Conservation (phyloP, 2,113 vertebrate species). For the Antechinus flavipes region DNA sequence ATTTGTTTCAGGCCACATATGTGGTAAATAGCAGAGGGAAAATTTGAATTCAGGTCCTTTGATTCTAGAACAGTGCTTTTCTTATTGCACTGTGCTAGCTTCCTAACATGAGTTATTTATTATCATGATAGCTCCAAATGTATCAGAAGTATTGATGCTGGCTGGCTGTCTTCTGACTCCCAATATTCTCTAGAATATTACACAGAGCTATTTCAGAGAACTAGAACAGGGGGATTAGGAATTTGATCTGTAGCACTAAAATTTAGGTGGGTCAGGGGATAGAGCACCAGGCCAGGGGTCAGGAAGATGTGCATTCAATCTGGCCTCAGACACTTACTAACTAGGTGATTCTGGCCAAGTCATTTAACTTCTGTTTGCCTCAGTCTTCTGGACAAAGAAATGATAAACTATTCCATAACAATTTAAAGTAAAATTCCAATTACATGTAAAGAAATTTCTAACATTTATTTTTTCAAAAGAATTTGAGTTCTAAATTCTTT, state of each 20-base stretch:
- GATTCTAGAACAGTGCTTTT: neutral
- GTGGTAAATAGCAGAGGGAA: neutral
- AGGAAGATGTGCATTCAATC: neutral
- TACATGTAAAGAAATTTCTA: neutral
- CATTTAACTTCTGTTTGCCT: neutral
- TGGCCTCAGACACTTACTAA: neutral
- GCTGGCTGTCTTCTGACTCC: neutral
- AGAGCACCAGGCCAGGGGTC: neutral
- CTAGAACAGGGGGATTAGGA: neutral
- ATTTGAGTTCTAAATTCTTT: neutral
- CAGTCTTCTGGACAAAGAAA: neutral
- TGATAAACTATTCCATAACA: neutral
- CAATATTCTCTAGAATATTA: neutral
- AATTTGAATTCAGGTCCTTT: neutral
- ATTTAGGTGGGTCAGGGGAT: neutral
- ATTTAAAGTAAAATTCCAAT: neutral
- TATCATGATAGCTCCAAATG: neutral
- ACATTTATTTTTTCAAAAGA: neutral
- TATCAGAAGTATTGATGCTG: neutral
- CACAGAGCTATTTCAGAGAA: neutral
- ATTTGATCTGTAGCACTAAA: neutral
- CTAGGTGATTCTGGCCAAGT: neutral
- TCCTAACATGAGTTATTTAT: neutral
- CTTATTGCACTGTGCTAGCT: neutral
- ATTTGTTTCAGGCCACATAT: neutral